Evolutionary conservation across 1,140 invertebrate genomes (phyloP), one percentile per base, ranked within the genome.

Genomic region (Drosophila pruinosa): DNA sequence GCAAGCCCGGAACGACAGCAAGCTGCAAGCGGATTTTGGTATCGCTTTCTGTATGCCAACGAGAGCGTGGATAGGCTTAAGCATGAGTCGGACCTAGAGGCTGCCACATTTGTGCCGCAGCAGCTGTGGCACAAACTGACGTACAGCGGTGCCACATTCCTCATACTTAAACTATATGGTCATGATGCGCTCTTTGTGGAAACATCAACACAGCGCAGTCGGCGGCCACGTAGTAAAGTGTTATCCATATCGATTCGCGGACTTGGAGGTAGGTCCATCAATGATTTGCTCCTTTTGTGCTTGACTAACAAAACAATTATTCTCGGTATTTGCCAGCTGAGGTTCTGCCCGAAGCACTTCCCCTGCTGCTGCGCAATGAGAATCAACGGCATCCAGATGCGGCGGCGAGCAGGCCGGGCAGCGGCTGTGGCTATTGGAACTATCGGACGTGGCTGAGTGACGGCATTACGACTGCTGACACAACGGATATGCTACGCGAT

Each of bases 381-480:
- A 83, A 86, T 39, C 70, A 81, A 26, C 70, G 62, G 0, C 38
- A 77, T n/a, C 81, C 81, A 1, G 81, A 86, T 63, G 19, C 17
- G 0, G 57, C 15, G 1, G 68, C 83, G 2, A 10, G 52, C 0
- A 22, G 6, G 4, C 10, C 24, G 1, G 86, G 80, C 19, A 85
- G 75, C 7, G 86, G 86, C 0, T 91, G 89, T 34, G 86, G 89
- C 10, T 91, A 76, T 14, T 91, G 89, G 89, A 89, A 91, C 64
- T 91, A 91, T 59, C 12, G 43, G n/a, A 91, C 78, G 2, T 91
- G 89, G 89, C 12, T 71, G 14, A 89, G 38, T 43, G 61, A 79
- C 12, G 89, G 89, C 12, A 41, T 91, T 2, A 57, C 19, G 4
- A 81, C 77, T 4, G 47, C 10, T 17, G 28, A 14, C 15, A 63